Conservation (phyloP, 2,113 vertebrate genomes). For the Hipposideros armiger region DNA sequence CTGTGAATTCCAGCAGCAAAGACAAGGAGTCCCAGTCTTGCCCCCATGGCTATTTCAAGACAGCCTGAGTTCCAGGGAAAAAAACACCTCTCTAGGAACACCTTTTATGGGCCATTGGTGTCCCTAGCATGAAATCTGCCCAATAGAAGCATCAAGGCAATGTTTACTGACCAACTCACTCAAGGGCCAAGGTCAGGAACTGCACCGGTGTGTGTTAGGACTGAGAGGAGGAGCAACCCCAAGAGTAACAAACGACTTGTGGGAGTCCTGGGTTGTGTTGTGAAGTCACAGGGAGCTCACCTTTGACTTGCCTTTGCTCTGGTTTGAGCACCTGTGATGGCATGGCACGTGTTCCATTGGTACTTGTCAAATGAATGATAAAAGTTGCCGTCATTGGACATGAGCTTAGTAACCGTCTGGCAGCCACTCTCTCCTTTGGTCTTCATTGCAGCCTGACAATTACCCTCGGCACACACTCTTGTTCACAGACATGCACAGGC, state of each 20-base stretch:
- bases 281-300: not conserved
- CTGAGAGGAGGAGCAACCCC: not conserved
- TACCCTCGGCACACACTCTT: fast-evolving
- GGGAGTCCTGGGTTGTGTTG: no score
- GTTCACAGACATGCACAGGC: not conserved
- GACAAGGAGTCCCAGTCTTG: not conserved
- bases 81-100: not conserved
- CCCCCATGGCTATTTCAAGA: not conserved
- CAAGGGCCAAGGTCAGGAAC: not conserved
- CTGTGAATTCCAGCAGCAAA: not conserved
- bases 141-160: not conserved
- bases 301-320: not conserved
- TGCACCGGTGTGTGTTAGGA: not conserved
- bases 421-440: not conserved
- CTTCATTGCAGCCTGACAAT: not conserved
- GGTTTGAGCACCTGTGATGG: not conserved
- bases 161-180: not conserved
- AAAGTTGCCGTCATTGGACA: not conserved
- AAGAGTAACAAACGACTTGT: not conserved
- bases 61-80: not conserved
- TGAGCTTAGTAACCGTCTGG: not conserved
- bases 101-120: not conserved
- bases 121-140: not conserved
- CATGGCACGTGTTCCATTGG: not conserved
- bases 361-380: not conserved